These are phyloP conservation scores for Tigriopus californicus DNA, from an alignment of 2,888 invertebrate genomes.

Conservation along the genomic window DNA sequence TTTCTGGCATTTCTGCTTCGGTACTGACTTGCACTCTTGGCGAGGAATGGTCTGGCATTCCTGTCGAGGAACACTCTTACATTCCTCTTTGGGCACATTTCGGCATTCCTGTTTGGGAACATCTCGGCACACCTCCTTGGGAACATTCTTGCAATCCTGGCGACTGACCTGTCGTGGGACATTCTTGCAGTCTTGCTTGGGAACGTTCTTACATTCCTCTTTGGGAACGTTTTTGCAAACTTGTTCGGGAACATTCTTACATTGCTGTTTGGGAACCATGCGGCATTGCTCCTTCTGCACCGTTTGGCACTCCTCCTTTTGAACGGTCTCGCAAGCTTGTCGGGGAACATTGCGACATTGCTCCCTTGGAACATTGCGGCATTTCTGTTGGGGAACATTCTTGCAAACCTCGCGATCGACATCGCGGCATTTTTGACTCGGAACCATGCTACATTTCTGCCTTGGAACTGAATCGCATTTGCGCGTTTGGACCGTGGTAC, in stretches of 20 bases:
- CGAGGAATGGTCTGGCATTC: conserved; percentile 6
- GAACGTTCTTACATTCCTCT: conserved; percentile 8
- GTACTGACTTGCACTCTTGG: conserved; percentile 8
- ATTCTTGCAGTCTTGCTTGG: conserved; percentile 10
- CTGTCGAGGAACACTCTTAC: conserved; percentile 11
- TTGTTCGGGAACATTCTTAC: conserved; percentile 9
- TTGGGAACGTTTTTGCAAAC: conserved; percentile 11
- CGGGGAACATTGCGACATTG: conserved; percentile 7
- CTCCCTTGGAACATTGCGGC: conserved; percentile 2
- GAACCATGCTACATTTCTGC: conserved; percentile 1
- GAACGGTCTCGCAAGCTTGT: conserved; percentile 4
- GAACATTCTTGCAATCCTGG: conserved; percentile 11
- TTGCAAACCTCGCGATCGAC: conserved; percentile 4
- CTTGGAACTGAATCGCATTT: background rate
- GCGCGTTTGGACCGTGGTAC: background rate
- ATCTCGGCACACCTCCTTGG: background rate
- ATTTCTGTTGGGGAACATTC: conserved; percentile 3
- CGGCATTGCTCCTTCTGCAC: background rate
- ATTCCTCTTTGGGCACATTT: conserved; percentile 1
- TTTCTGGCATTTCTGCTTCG: conserved; percentile 1
- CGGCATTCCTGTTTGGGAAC: conserved; percentile 6
- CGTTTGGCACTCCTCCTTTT: background rate
- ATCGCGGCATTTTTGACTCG: background rate
- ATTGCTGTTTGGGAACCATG: conserved; percentile 2
- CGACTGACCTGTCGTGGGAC: conserved; percentile 9